Percentiles rank a stretch among this genome's conserved stretches.
Conservation (phyloP, 2,888 invertebrate genomes). For the Hyposoter dolosus region DNA sequence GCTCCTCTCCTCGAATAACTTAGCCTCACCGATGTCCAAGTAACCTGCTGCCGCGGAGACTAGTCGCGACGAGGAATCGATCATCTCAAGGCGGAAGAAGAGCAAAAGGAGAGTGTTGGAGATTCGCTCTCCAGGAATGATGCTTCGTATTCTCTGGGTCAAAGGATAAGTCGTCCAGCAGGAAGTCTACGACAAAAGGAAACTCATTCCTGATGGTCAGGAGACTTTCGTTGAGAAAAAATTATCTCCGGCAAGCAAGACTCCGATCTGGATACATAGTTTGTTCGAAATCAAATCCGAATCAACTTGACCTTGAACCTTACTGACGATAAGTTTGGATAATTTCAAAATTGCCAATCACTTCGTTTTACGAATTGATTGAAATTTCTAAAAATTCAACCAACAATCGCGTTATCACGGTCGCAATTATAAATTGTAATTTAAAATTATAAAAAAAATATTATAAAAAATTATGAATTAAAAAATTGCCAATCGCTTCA, state of each 20-base stretch:
- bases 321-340: not conserved
- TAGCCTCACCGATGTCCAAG: conserved; percentile 36
- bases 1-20: conserved; percentile 4
- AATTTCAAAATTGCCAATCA: not conserved
- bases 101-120: not conserved
- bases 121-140: conserved; percentile 1
- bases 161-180: conserved; percentile 32
- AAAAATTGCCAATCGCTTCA: too few relatives aligned
- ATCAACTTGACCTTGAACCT: not conserved
- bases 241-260: not conserved
- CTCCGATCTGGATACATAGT: not conserved
- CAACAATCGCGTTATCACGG: too few relatives aligned
- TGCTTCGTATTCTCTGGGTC: conserved; percentile 51
- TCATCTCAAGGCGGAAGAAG: conserved; percentile 29
- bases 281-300: not conserved
- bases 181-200: not conserved
- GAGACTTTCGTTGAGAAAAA: not conserved
- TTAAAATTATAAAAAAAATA: too few relatives aligned
- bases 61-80: conserved; percentile 9
- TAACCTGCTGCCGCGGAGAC: conserved; percentile 43
- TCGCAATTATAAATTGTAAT: too few relatives aligned
- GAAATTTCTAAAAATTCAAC: too few relatives aligned
- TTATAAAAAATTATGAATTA: too few relatives aligned
- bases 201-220: not conserved
- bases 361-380: too few relatives aligned